Base-by-base conservation (phyloP, 2,888 invertebrate genomes). In the Drosophila hawaiiensis region DNA sequence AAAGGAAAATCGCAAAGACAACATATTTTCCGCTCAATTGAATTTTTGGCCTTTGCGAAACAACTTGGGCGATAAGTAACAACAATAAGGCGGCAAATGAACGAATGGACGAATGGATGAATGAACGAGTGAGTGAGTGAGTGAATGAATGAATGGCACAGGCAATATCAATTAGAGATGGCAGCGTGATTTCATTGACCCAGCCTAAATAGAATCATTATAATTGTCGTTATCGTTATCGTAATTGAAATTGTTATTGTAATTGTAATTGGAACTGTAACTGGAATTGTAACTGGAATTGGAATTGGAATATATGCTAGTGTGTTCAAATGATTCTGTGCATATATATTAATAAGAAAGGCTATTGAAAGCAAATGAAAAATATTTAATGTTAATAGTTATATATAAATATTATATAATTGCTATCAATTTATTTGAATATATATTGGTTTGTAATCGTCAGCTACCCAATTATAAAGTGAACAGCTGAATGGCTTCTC, bases 11-110 rank as follows among this genome's bases (percentile, higher is more conserved):
- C 88, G 88, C 84, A 85, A 85, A 88, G 84, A 91, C 88, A 90
- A 91, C 90, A 90, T 90, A 91, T 91, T 90, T 90, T 89, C 86
- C 89, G 89, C 89, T 90, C 90, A 90, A 90, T 90, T 90, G 90
- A 91, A 90, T 91, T 91, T 89, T 84, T 85, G 89, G 88, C 86
- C 88, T 85, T 85, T 88, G 75, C 75, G 84, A 84, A 84, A 84
- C 83, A 84, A 88, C 89, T 88, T 88, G 89, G 88, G 88, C 84
- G 85, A 85, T 88, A 88, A 88, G 86, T 83, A 88, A 83, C 84
- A 85, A 85, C 86, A 85, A 85, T 85, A 83, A 83, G 88, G 84
- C 83, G 76, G 78, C 75, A 83, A 83, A 76, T 80, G 78, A 80
- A 80, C 73, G 80, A 68, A 61, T 63, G 59, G 68, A 33, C 19